A percentile compares a stretch with the other conserved stretches of the same genome.
Conservation (phyloP, 37 sponge, comb jelly and placozoan genomes). For the Petrosia ficiformis region DNA sequence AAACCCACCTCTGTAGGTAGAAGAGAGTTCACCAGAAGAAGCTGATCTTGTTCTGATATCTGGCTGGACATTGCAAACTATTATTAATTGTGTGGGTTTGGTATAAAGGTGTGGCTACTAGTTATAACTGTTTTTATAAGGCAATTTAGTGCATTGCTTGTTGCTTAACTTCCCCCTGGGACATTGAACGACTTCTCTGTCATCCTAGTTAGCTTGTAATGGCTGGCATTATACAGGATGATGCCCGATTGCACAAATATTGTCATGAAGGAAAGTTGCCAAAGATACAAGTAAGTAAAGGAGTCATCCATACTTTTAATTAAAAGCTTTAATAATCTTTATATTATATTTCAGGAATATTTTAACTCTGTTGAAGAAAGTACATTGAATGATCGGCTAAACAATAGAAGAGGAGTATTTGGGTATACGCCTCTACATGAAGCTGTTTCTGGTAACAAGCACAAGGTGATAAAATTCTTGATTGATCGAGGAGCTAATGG, state of each 20-base stretch:
- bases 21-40: conserved; percentile 10
- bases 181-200: background rate
- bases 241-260: conserved; percentile 49
- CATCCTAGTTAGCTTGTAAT: background rate
- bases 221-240: conserved; percentile 42
- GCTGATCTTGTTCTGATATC: background rate
- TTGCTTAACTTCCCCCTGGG: background rate
- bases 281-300: conserved; percentile 31
- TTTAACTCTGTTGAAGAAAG: conserved; percentile 17
- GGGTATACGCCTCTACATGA: conserved; percentile 90
- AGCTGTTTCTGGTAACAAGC: conserved; percentile 58
- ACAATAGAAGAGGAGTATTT: conserved; percentile 67
- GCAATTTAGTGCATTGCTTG: no score
- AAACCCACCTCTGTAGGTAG: conserved; percentile 31
- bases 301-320: no score
- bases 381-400: conserved; percentile 31
- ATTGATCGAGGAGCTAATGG: conserved; percentile 47
- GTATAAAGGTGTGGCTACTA: background rate
- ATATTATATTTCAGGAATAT: conserved; percentile 11
- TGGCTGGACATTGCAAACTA: background rate
- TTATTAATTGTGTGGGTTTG: background rate
- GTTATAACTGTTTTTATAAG: background rate
- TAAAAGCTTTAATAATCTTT: no score
- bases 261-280: conserved; percentile 59
- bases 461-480: conserved; percentile 47